Percentiles rank a stretch among this genome's conserved stretches.
phyloP scores from a whole-genome alignment of 2,888 invertebrate species.

The Lutraria lutraria region DNA sequence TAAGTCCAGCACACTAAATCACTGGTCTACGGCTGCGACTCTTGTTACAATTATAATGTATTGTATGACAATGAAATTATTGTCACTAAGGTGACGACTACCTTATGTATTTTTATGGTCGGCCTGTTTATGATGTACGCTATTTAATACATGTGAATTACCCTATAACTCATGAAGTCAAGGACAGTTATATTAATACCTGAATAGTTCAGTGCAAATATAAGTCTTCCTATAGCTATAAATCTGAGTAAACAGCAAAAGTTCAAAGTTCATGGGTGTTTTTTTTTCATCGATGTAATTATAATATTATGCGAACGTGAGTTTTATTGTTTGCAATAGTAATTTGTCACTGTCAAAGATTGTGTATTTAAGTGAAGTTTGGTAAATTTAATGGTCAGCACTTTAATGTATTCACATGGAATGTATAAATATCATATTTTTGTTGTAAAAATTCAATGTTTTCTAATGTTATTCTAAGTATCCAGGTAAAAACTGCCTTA shows the following conservation, averaged over 20 bases:
- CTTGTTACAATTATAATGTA: too few relatives aligned
- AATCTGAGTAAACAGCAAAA: background rate
- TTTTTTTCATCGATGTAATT: background rate
- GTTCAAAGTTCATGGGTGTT: slow-evolving; percentile 7
- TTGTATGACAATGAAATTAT: too few relatives aligned
- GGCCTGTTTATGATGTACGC: background rate
- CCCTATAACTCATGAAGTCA: slow-evolving; percentile 14
- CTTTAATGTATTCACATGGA: background rate
- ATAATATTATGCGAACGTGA: background rate
- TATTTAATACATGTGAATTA: slow-evolving; percentile 18
- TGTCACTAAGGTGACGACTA: too few relatives aligned
- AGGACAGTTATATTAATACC: slow-evolving; percentile 16
- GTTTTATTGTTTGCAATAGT: background rate
- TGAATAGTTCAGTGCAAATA: slow-evolving; percentile 5
- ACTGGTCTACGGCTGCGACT: too few relatives aligned
- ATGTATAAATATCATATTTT: background rate
- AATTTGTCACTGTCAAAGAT: slow-evolving; percentile 3
- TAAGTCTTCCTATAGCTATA: background rate
- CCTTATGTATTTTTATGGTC: background rate
- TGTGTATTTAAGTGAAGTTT: background rate
- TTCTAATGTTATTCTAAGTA: background rate
- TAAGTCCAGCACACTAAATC: too few relatives aligned
- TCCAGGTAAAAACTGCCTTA: background rate
- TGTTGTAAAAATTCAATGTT: background rate
- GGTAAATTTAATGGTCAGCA: background rate